phyloP scores from a whole-genome alignment of 2,113 vertebrate species.

The Oreochromis niloticus region DNA sequence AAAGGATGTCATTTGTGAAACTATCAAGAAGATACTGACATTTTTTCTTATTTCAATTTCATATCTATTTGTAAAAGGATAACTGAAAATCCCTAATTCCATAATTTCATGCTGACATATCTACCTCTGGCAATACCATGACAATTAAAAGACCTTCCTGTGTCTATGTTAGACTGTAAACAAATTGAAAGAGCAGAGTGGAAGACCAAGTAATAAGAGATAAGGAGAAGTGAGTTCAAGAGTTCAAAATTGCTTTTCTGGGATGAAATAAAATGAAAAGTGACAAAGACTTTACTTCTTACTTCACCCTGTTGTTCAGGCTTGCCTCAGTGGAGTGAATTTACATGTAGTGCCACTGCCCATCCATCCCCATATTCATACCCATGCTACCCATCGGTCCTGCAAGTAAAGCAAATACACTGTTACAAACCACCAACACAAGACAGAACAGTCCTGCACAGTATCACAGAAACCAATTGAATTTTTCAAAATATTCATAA shows the following conservation, averaged over 20 bases:
- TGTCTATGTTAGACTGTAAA: not conserved
- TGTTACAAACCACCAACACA: not conserved
- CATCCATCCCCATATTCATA: constrained; percentile 99
- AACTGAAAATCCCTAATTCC: not conserved
- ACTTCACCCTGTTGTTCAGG: constrained; percentile 82
- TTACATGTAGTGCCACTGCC: constrained; percentile 99
- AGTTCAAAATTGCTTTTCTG: not conserved
- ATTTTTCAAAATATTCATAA: not conserved
- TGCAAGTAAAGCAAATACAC: constrained; percentile 70
- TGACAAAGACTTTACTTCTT: constrained; percentile 64
- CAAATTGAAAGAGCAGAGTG: not conserved
- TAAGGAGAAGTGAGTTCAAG: not conserved
- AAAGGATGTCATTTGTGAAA: not conserved
- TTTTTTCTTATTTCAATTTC: not conserved
- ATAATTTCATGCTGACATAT: not conserved
- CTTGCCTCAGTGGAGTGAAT: constrained; percentile 76
- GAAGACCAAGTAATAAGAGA: not conserved
- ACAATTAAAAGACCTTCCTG: not conserved
- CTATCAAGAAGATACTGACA: not conserved
- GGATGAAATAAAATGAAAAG: not conserved
- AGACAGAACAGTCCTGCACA: not conserved
- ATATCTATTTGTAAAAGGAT: not conserved
- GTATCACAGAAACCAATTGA: not conserved
- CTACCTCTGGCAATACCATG: not conserved
- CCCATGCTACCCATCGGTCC: constrained; percentile 98